These are phyloP conservation scores for Melanotaenia parkinsoni DNA, from an alignment of 2,797 vertebrate genomes.

Conservation along the genomic window DNA sequence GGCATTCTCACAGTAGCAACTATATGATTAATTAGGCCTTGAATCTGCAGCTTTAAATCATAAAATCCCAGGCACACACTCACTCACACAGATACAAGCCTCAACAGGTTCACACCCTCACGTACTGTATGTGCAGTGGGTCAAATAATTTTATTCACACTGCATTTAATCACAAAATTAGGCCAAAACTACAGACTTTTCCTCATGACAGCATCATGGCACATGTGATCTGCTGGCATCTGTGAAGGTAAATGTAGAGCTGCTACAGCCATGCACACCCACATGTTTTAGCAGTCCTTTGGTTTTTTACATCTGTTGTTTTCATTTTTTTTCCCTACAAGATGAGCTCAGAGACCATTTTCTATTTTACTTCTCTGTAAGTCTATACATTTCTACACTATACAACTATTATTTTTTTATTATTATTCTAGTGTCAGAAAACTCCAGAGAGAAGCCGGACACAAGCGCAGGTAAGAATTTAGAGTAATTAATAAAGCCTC, in stretches of 20 bases:
- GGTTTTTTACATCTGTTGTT: not conserved
- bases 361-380: not conserved
- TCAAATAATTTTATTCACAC: constrained; percentile 32
- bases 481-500: too few species aligned
- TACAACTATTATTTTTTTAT: not conserved
- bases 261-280: not conserved
- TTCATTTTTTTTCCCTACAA: not conserved
- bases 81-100: constrained; percentile 14
- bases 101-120: constrained; percentile 7
- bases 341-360: not conserved
- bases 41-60: constrained; percentile 60
- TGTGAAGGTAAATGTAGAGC: constrained; percentile 35
- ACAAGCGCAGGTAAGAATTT: too few species aligned
- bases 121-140: constrained; percentile 19
- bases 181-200: constrained; percentile 51
- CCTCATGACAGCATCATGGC: constrained; percentile 29
- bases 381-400: not conserved
- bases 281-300: not conserved
- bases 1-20: constrained; percentile 48
- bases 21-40: constrained; percentile 66
- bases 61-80: constrained; percentile 31
- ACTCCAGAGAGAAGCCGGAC: too few species aligned
- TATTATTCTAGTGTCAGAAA: too few species aligned
- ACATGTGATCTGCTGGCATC: constrained; percentile 41
- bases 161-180: constrained; percentile 59